Conservation (phyloP, 2,888 invertebrate genomes). For the Patella depressa region DNA sequence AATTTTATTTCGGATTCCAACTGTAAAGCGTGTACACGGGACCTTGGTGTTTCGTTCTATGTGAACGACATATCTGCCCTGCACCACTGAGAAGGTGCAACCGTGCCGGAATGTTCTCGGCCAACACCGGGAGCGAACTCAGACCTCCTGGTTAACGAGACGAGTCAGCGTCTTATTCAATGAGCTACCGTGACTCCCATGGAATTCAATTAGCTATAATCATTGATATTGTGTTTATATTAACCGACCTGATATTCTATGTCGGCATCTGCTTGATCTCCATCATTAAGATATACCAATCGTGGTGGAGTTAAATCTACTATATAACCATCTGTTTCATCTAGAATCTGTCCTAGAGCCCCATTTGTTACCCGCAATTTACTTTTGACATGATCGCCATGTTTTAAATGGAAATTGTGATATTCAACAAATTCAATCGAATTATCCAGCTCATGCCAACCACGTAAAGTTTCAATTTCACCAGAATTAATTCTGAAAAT, state of each 20-base stretch:
- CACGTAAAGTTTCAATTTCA: slow-evolving; percentile 34
- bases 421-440: slow-evolving; percentile 40
- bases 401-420: slow-evolving; percentile 52
- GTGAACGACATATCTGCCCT: too few species aligned
- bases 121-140: too few species aligned
- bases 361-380: slow-evolving; percentile 49
- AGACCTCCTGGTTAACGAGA: too few species aligned
- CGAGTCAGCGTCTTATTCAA: too few species aligned
- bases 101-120: too few species aligned
- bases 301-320: slow-evolving; percentile 56
- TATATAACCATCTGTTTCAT: slow-evolving; percentile 43
- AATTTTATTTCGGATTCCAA: too few species aligned
- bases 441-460: slow-evolving; percentile 39
- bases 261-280: slow-evolving; percentile 32
- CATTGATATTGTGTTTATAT: too few species aligned
- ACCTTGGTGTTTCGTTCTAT: too few species aligned
- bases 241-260: slow-evolving; percentile 44
- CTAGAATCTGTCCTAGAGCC: slow-evolving; percentile 42
- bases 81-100: too few species aligned
- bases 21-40: too few species aligned
- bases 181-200: too few species aligned
- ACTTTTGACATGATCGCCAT: slow-evolving; percentile 48
- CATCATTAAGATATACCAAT: slow-evolving; percentile 46
- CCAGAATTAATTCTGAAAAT: slow-evolving; percentile 27
- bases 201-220: too few species aligned